These are phyloP conservation scores for Eustalomyia histrio DNA, from an alignment of 2,888 invertebrate genomes.

Conservation along the genomic window DNA sequence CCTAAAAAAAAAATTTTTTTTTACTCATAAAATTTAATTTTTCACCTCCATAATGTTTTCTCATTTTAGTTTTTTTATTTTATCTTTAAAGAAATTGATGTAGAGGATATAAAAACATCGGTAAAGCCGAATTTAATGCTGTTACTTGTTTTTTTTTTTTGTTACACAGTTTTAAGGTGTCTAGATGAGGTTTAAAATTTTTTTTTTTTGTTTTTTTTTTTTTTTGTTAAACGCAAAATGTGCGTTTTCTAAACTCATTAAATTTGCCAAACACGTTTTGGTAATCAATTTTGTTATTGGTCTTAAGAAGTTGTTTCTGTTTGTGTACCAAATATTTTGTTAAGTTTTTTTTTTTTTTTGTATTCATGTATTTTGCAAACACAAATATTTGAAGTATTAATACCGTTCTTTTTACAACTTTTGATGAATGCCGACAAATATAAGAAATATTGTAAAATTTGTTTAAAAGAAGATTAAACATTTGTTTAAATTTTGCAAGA, in stretches of 20 bases:
- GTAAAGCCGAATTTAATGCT: too few species aligned
- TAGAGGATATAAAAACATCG: too few species aligned
- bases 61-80: too few species aligned
- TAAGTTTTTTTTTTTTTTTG: slow-evolving; percentile 32
- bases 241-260: slow-evolving; percentile 64
- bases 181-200: slow-evolving; percentile 43
- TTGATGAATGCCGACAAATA: slow-evolving; percentile 55
- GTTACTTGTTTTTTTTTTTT: neutral
- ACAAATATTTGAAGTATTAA: slow-evolving; percentile 48
- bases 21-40: too few species aligned
- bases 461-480: too few species aligned
- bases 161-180: slow-evolving; percentile 40
- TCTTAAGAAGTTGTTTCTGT: slow-evolving; percentile 44
- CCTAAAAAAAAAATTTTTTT: too few species aligned
- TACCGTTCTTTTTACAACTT: slow-evolving; percentile 40
- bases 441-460: too few species aligned
- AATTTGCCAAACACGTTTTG: slow-evolving; percentile 65
- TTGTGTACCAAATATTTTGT: slow-evolving; percentile 54
- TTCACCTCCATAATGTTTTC: too few species aligned
- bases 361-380: slow-evolving; percentile 45
- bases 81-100: too few species aligned
- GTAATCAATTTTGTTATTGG: slow-evolving; percentile 61
- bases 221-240: slow-evolving; percentile 52
- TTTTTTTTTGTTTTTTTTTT: slow-evolving; percentile 15
- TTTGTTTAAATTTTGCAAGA: too few species aligned